Conservation (phyloP, 1,140 invertebrate genomes). For the Leucophenga varia region DNA sequence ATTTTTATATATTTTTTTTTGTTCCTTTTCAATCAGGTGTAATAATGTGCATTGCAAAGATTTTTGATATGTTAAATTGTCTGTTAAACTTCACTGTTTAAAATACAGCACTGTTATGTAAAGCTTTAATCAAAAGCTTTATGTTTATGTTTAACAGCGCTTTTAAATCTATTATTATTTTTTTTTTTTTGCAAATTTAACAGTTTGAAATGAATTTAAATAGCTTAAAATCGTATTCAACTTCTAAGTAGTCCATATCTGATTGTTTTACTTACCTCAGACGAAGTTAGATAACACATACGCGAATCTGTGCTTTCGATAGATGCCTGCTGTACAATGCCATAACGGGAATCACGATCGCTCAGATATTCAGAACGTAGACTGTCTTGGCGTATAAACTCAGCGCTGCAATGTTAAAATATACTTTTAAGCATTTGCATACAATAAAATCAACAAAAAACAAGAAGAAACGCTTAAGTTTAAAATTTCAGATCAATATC, state of each 20-base stretch:
- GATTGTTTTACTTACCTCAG: constrained; percentile 92
- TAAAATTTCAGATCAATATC: not conserved
- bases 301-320: constrained; percentile 90
- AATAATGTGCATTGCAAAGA: no score
- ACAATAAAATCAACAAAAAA: constrained; percentile 3
- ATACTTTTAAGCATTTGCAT: not conserved
- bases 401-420: constrained; percentile 64
- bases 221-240: constrained; percentile 13
- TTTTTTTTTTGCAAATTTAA: not conserved
- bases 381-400: constrained; percentile 87
- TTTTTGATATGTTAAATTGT: no score
- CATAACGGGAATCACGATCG: constrained; percentile 82
- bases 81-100: no score
- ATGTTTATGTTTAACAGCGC: no score
- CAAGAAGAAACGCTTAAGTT: constrained; percentile 2
- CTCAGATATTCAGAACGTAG: constrained; percentile 86
- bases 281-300: constrained; percentile 90
- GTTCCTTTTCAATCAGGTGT: no score
- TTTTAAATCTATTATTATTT: no score
- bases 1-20: no score
- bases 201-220: constrained; percentile 10
- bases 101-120: no score
- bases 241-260: no score
- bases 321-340: constrained; percentile 88
- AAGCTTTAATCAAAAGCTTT: no score